phyloP scores from a whole-genome alignment of 92 coral and sea anemone genomes.

The Palythoa grandis region DNA sequence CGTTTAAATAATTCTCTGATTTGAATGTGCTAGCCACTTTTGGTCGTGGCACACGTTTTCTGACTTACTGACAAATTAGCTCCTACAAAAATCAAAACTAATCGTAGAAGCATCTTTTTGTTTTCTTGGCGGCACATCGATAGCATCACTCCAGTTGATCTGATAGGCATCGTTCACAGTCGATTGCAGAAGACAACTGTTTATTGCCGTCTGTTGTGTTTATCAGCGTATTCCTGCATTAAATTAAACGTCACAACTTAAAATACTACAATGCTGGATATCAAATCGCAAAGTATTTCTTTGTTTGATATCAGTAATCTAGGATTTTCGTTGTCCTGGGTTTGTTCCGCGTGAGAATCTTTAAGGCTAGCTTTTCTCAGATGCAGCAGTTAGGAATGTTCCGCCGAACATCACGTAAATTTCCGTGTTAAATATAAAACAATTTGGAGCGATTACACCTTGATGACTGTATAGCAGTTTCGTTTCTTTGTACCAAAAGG shows the following conservation, averaged over 20 bases:
- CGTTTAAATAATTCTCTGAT: neutral
- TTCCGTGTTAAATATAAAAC: conserved; percentile 14
- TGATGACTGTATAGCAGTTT: neutral
- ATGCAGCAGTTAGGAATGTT: neutral
- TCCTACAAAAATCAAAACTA: conserved; percentile 1
- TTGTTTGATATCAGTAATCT: conserved; percentile 34
- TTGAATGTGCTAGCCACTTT: conserved; percentile 24
- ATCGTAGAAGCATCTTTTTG: neutral
- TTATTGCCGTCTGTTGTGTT: conserved; percentile 9
- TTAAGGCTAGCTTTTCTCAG: conserved; percentile 6
- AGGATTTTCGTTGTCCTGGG: neutral
- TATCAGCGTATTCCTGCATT: neutral
- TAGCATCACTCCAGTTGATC: neutral
- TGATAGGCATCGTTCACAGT: conserved; percentile 16
- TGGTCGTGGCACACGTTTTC: conserved; percentile 28
- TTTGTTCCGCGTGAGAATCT: conserved; percentile 25
- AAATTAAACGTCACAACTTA: conserved; percentile 9
- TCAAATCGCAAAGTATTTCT: conserved; percentile 6
- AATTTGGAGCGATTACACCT: neutral
- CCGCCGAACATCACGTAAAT: conserved; percentile 18
- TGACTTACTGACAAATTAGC: conserved; percentile 22
- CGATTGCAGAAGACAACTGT: neutral
- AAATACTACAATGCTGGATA: neutral
- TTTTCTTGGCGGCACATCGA: neutral
- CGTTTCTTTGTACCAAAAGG: conserved; percentile 8